Evolutionary conservation across 2,113 vertebrate species (phyloP).

Genomic region (Nasalis larvatus): DNA sequence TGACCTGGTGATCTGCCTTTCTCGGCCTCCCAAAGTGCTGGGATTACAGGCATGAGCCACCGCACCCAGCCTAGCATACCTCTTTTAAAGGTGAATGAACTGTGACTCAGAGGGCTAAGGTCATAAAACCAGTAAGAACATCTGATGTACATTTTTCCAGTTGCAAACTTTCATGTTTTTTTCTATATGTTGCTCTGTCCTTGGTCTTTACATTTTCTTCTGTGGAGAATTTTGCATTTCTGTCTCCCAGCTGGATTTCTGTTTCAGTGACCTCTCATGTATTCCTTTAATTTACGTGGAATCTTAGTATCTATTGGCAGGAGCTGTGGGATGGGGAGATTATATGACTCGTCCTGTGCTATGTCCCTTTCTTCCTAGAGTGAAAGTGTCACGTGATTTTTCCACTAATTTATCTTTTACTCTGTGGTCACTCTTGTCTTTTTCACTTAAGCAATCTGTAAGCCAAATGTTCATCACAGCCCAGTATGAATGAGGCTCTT

Average conservation of each 20-base stretch:
- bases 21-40: too few relatives aligned
- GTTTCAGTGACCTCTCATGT: neutral
- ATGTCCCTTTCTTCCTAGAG: neutral
- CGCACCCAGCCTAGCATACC: too few relatives aligned
- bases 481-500: neutral
- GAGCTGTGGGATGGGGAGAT: too few relatives aligned
- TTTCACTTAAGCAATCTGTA: neutral
- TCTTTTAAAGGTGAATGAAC: neutral
- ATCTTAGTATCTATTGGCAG: neutral
- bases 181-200: neutral
- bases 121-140: neutral
- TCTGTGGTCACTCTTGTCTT: neutral
- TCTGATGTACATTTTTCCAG: neutral
- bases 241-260: neutral
- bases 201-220: neutral
- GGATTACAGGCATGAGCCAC: too few relatives aligned
- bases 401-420: neutral
- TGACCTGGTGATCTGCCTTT: too few relatives aligned
- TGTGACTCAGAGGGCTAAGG: neutral
- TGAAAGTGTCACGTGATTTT: neutral
- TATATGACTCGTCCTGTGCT: neutral
- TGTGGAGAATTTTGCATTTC: neutral
- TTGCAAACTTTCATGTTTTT: neutral
- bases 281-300: neutral
- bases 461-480: neutral